Evolutionary conservation across 2,888 invertebrate species (phyloP), one percentile per base, ranked within the genome.

Genomic region (Alloscopus bannaensis): DNA sequence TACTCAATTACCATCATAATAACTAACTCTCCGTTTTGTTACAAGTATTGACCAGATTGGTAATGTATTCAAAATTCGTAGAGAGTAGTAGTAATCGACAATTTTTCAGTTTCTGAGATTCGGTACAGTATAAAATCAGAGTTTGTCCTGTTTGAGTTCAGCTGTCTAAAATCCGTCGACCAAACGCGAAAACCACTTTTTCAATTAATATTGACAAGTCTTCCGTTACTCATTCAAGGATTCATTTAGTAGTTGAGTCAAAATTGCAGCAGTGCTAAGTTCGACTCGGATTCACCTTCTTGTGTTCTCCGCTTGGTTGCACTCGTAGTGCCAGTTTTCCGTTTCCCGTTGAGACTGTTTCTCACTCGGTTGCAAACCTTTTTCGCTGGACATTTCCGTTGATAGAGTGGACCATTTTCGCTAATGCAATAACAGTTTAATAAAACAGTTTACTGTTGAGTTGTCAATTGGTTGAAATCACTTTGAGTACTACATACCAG

Each of bases 371-470:
- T n/a, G n/a, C n/a, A n/a, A n/a, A n/a, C n/a, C n/a, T n/a, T n/a
- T n/a, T n/a, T n/a, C n/a, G n/a, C 55, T 29, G 18, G 20, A 31
- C 4, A n/a, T 29, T 59, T 59, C 2, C n/a, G 18, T 18, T 18
- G 20, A 18, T 28, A 11, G 52, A 24, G 16, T 28, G 20, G 76
- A 69, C 76, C 76, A 76, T 52, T 62, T 31, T 76, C 76, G 62
- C 68, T 76, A n/a, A 76, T 50, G 76, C 76, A 76, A 76, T 76
- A 76, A 76, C 69, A 69, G 76, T 68, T 75, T 68, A 75, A 59
- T 36, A 68, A 75, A 57, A 75, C 55, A 47, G 42, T 59, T 68
- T n/a, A 47, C 18, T 59, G 18, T 65, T 73, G 4, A 3, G 47
- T 75, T 62, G 18, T 36, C 26, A 42, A 76, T 76, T 76, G 76